These are phyloP conservation scores for Caenorhabditis macrosperma DNA, from an alignment of 2,888 invertebrate species.

Conservation along the genomic window DNA sequence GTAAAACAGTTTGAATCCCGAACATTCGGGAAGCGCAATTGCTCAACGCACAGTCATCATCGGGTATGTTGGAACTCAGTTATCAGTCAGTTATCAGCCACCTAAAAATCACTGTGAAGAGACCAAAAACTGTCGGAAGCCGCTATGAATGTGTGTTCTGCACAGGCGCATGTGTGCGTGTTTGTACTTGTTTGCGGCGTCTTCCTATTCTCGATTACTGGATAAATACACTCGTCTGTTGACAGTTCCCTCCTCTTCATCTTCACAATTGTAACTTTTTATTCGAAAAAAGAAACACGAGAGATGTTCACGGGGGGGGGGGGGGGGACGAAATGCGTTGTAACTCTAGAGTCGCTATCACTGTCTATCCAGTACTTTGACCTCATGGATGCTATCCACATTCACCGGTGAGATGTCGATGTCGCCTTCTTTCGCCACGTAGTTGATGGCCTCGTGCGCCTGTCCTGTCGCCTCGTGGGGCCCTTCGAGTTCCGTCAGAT, in stretches of 20 bases:
- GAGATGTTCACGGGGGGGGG: not conserved
- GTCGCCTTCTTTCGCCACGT: not conserved
- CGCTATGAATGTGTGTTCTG: constrained; percentile 5
- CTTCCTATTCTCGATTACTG: constrained; percentile 18
- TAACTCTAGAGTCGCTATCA: not conserved
- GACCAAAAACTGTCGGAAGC: not conserved
- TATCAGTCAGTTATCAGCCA: not conserved
- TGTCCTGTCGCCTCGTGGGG: constrained; percentile 22
- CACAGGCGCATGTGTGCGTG: not conserved
- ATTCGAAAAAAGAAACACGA: not conserved
- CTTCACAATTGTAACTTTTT: not conserved
- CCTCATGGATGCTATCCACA: constrained; percentile 21
- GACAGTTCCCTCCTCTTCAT: not conserved
- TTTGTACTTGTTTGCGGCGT: not conserved
- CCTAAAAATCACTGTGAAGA: not conserved
- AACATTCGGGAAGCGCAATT: too few species aligned
- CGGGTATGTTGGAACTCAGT: too few species aligned
- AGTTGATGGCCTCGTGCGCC: constrained; percentile 48
- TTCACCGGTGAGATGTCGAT: not conserved
- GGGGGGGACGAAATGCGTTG: not conserved
- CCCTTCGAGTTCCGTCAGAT: constrained; percentile 41
- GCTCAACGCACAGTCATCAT: too few species aligned
- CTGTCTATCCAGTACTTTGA: constrained; percentile 35
- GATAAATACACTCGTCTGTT: not conserved
- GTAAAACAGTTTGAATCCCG: too few species aligned